These are phyloP conservation scores for Epinephelus lanceolatus DNA, from an alignment of 2,113 vertebrate species.

Conservation along the genomic window DNA sequence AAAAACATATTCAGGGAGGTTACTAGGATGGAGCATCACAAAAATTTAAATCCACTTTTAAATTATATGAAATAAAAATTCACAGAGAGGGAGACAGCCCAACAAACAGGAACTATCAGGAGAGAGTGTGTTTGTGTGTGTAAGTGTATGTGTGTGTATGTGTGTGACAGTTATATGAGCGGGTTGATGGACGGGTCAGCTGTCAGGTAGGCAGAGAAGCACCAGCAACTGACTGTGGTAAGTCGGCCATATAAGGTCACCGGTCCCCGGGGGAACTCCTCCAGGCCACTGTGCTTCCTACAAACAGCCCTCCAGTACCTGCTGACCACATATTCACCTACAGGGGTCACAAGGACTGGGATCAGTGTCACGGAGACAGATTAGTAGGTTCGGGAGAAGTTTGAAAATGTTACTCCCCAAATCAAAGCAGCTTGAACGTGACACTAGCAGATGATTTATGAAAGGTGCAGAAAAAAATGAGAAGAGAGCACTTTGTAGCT, in stretches of 20 bases:
- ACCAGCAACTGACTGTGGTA: slow-evolving; percentile 25
- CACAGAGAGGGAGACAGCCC: neutral
- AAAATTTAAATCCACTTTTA: neutral
- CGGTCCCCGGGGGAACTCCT: slow-evolving; percentile 19
- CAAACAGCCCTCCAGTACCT: neutral
- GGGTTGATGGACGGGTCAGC: slow-evolving; percentile 75
- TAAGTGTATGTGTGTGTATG: neutral
- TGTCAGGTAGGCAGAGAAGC: slow-evolving; percentile 58
- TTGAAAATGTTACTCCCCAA: too few species aligned
- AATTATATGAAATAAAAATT: neutral
- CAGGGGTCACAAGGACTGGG: neutral
- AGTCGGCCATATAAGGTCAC: slow-evolving; percentile 67
- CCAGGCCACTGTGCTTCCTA: neutral
- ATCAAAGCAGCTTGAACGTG: too few species aligned
- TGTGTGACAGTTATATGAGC: slow-evolving; percentile 64
- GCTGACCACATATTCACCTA: neutral
- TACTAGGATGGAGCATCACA: neutral
- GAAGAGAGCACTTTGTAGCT: too few species aligned
- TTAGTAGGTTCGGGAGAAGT: too few species aligned
- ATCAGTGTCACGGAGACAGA: neutral
- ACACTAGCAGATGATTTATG: too few species aligned
- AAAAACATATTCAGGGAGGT: neutral
- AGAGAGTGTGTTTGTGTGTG: neutral
- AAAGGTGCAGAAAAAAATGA: too few species aligned
- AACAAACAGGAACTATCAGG: neutral